phyloP scores from a whole-genome alignment of 2,113 vertebrate species.

The Dascyllus trimaculatus region DNA sequence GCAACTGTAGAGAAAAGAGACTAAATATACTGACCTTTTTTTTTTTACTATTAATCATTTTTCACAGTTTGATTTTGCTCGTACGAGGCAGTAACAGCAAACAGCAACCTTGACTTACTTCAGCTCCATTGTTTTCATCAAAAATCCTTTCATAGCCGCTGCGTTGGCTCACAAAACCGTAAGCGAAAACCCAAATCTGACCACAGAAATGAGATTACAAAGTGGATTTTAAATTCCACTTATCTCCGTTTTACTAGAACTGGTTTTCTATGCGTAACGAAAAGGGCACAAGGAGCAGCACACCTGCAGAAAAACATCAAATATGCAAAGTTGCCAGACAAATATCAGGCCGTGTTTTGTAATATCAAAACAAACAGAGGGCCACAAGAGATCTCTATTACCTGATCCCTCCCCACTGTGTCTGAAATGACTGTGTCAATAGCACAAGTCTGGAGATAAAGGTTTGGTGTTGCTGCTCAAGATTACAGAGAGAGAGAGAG shows the following conservation, averaged over 20 bases:
- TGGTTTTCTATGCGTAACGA: slow-evolving; percentile 34
- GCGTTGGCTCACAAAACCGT: neutral
- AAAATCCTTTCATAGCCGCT: neutral
- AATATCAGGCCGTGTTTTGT: slow-evolving; percentile 32
- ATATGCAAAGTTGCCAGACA: slow-evolving; percentile 48
- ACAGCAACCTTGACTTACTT: neutral
- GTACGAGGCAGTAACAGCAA: too few relatives aligned
- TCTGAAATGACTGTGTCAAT: slow-evolving; percentile 67
- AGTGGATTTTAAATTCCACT: slow-evolving; percentile 17
- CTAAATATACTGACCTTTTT: neutral
- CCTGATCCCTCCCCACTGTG: slow-evolving; percentile 46
- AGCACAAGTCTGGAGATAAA: slow-evolving; percentile 64
- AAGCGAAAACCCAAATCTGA: neutral
- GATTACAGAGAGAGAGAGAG: slow-evolving; percentile 45
- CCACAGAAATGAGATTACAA: slow-evolving; percentile 5
- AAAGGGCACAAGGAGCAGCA: slow-evolving; percentile 32
- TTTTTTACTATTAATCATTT: neutral
- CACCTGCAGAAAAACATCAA: slow-evolving; percentile 50
- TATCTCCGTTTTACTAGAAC: slow-evolving; percentile 17
- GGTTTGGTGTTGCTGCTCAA: slow-evolving; percentile 44
- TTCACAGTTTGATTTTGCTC: neutral
- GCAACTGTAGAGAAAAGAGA: neutral
- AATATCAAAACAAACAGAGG: slow-evolving; percentile 53
- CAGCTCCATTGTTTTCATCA: neutral
- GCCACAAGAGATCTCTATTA: slow-evolving; percentile 56